These are phyloP conservation scores for Cheilinus undulatus DNA, from an alignment of 2,113 vertebrate species.

Conservation along the genomic window DNA sequence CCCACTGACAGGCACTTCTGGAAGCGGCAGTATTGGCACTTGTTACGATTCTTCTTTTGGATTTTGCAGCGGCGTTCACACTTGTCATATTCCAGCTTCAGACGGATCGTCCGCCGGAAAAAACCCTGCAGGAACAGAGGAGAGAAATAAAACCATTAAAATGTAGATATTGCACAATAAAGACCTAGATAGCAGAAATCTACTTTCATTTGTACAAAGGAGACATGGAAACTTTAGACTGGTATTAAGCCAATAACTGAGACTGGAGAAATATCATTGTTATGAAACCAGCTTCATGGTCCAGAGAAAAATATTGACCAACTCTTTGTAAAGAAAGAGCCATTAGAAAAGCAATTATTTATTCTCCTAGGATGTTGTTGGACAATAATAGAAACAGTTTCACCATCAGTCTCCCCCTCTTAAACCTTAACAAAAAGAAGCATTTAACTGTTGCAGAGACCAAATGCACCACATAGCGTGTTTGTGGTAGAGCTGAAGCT, in stretches of 20 bases:
- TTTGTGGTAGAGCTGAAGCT: too few relatives aligned
- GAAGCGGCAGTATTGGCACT: conserved; percentile 98
- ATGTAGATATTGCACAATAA: background rate
- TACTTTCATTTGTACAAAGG: too few relatives aligned
- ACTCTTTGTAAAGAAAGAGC: conserved; percentile 6
- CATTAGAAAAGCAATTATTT: conserved; percentile 8
- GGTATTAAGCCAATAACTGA: background rate
- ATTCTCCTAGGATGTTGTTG: background rate
- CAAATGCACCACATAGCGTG: too few relatives aligned
- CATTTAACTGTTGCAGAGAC: conserved; percentile 3
- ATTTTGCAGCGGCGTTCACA: conserved; percentile 97
- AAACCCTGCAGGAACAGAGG: conserved; percentile 85
- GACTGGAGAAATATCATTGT: background rate
- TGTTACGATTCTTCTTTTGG: conserved; percentile 98
- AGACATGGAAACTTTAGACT: too few relatives aligned
- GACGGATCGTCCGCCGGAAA: conserved; percentile 94
- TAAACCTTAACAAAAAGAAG: conserved; percentile 60
- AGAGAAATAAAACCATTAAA: background rate
- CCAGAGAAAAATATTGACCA: background rate
- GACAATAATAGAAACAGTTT: conserved; percentile 34
- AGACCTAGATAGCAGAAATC: background rate
- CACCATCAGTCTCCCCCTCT: conserved; percentile 40
- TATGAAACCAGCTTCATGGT: background rate
- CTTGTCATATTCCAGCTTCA: conserved; percentile 93
- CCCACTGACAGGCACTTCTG: conserved; percentile 98